Conservation (phyloP, 2,888 invertebrate species). For the Ptychoptera albimana region DNA sequence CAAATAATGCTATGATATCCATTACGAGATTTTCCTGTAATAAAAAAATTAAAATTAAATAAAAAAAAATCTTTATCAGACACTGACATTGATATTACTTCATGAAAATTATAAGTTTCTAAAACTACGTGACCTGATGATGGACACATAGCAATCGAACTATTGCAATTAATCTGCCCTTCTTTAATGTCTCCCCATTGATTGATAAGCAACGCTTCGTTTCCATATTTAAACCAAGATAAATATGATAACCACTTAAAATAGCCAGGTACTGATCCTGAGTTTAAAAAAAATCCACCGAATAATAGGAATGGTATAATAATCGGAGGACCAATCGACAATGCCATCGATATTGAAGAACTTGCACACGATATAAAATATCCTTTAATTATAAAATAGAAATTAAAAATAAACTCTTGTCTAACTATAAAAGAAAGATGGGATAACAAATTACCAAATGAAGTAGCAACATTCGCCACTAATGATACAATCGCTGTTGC, state of each 20-base stretch:
- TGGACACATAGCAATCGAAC: slow-evolving; percentile 60
- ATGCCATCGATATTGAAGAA: slow-evolving; percentile 68
- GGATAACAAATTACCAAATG: slow-evolving; percentile 47
- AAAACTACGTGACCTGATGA: slow-evolving; percentile 61
- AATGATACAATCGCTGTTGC: slow-evolving; percentile 58
- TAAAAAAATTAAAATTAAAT: slow-evolving; percentile 9
- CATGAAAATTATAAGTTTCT: slow-evolving; percentile 59
- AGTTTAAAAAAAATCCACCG: slow-evolving; percentile 89
- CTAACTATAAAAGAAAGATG: not conserved
- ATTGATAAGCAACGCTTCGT: slow-evolving; percentile 75
- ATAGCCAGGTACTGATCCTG: slow-evolving; percentile 72
- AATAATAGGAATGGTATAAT: slow-evolving; percentile 89
- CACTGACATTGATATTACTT: slow-evolving; percentile 32
- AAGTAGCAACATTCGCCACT: slow-evolving; percentile 78
- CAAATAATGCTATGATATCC: slow-evolving; percentile 54
- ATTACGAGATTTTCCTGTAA: slow-evolving; percentile 47
- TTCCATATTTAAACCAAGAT: slow-evolving; percentile 87
- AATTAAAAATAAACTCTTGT: not conserved
- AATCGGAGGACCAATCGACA: slow-evolving; percentile 80
- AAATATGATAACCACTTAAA: slow-evolving; percentile 75
- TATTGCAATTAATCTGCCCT: slow-evolving; percentile 56
- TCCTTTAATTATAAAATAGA: slow-evolving; percentile 35
- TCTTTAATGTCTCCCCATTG: slow-evolving; percentile 69
- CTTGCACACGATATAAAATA: slow-evolving; percentile 83
- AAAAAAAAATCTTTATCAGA: not conserved